Conservation (phyloP, 2,113 vertebrate species). For the Oncorhynchus clarkii region DNA sequence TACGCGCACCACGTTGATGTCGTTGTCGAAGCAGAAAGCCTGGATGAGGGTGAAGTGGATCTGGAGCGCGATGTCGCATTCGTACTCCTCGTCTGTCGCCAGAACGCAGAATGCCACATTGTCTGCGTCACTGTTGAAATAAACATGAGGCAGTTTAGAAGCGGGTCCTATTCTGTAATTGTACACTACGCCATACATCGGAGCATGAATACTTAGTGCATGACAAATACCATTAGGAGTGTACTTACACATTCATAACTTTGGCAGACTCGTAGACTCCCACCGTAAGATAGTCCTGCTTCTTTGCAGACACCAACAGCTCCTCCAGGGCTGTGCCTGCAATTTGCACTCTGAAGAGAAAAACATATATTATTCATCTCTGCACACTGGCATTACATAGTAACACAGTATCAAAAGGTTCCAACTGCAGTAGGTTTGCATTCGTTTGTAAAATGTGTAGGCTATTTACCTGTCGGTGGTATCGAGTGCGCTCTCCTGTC, state of each 20-base stretch:
- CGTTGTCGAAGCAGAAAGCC: conserved; percentile 97
- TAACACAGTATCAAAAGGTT: neutral
- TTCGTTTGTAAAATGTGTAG: neutral
- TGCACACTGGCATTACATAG: neutral
- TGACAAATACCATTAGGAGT: neutral
- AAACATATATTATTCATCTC: conserved; percentile 17
- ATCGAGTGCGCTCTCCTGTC: conserved; percentile 81
- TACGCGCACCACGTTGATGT: conserved; percentile 93
- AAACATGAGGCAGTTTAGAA: conserved; percentile 30
- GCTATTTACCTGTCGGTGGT: conserved; percentile 79
- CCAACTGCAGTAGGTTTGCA: neutral
- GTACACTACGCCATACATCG: neutral
- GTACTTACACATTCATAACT: conserved; percentile 96
- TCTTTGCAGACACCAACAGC: conserved; percentile 86
- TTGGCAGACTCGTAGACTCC: conserved; percentile 97
- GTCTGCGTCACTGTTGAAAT: conserved; percentile 85
- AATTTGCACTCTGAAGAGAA: conserved; percentile 78
- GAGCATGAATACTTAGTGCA: neutral
- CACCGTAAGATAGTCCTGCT: conserved; percentile 90
- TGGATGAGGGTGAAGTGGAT: conserved; percentile 99
- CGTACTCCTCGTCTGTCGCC: conserved; percentile 89
- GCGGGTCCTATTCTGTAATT: neutral
- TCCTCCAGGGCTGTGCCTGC: conserved; percentile 89
- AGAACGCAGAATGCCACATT: conserved; percentile 93
- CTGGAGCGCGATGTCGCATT: conserved; percentile 93